Evolutionary conservation across 1,140 invertebrate species (phyloP).

Genomic region (Cotesia chilonis): DNA sequence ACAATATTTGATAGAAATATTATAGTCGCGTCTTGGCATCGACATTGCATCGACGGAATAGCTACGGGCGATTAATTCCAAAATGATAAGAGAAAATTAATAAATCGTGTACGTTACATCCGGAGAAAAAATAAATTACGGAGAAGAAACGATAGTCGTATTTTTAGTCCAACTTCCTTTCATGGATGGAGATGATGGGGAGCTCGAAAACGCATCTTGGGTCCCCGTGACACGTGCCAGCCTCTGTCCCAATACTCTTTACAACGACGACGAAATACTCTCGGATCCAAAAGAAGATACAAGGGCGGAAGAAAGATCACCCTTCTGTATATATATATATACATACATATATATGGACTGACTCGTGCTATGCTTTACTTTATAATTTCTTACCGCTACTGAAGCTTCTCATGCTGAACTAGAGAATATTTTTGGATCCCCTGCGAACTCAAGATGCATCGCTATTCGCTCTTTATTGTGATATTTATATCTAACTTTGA

Average conservation of each 20-base stretch:
- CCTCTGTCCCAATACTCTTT: constrained; percentile 7
- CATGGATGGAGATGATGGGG: not conserved
- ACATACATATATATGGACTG: too few species aligned
- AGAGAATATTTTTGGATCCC: constrained; percentile 19
- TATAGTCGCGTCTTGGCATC: too few species aligned
- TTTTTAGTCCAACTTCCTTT: constrained; percentile 23
- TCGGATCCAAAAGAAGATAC: constrained; percentile 14
- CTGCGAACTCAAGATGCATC: constrained; percentile 7
- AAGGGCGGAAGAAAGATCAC: not conserved
- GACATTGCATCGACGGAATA: too few species aligned
- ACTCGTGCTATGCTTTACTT: too few species aligned
- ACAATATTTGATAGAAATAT: too few species aligned
- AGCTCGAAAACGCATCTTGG: constrained; percentile 10
- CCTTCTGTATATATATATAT: too few species aligned
- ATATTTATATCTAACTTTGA: not conserved
- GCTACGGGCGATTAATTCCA: not conserved
- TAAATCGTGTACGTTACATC: constrained; percentile 14
- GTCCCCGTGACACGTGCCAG: constrained; percentile 24
- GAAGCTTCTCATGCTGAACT: not conserved
- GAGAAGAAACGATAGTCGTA: constrained; percentile 2
- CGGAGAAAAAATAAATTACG: constrained; percentile 10
- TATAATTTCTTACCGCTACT: too few species aligned
- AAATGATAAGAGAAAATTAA: not conserved
- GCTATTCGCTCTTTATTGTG: not conserved
- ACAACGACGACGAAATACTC: too few species aligned